These are phyloP conservation scores for Zaprionus africanus DNA, from an alignment of 1,140 invertebrate genomes.

Conservation along the genomic window DNA sequence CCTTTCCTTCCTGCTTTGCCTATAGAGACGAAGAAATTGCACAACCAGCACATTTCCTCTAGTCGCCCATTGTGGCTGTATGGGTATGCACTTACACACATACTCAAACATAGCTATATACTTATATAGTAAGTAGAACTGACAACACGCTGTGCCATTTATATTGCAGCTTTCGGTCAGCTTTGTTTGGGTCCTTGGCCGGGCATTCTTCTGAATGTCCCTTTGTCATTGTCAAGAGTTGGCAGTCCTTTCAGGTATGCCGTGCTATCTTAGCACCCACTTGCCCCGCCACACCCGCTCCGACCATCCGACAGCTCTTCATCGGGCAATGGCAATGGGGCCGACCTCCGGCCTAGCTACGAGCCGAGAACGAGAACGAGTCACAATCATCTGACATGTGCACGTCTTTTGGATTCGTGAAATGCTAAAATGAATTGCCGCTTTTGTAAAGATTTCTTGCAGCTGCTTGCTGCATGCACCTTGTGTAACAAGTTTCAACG, in stretches of 20 bases:
- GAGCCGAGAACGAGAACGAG: background rate
- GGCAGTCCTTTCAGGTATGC: constrained; percentile 44
- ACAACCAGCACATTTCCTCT: constrained; percentile 5
- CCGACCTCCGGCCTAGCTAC: background rate
- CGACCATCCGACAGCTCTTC: background rate
- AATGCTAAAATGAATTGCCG: constrained; percentile 80
- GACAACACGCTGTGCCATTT: constrained; percentile 44
- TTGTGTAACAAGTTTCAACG: constrained; percentile 76
- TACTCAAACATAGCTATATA: background rate
- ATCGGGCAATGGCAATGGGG: background rate
- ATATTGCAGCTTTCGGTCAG: constrained; percentile 49
- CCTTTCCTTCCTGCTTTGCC: background rate
- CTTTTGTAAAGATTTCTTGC: constrained; percentile 79
- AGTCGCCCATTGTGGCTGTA: background rate
- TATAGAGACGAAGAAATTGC: background rate
- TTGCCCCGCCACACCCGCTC: constrained; percentile 1
- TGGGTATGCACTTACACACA: background rate
- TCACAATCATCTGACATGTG: constrained; percentile 66
- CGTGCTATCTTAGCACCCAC: constrained; percentile 43
- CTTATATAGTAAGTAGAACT: constrained; percentile 20
- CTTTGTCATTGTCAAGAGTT: constrained; percentile 54
- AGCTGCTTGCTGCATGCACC: constrained; percentile 48
- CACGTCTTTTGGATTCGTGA: constrained; percentile 70
- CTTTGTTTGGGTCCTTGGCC: constrained; percentile 33
- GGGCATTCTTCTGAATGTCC: constrained; percentile 11